Evolutionary conservation across 1,140 invertebrate genomes (phyloP).

Genomic region (Catajapyx aquilonaris): DNA sequence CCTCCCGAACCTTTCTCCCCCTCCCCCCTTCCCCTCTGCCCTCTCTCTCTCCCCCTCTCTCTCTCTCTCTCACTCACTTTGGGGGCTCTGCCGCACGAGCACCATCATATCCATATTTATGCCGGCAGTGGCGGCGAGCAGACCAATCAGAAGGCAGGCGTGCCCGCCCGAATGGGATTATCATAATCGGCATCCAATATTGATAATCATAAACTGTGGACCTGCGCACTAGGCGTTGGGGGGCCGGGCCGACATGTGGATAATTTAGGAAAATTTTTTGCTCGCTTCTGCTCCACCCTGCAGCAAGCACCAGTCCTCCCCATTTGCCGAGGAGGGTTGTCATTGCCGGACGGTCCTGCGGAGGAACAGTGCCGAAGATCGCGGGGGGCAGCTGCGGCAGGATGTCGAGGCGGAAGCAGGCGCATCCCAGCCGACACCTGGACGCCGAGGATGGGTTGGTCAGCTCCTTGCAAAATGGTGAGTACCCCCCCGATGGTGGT

Average conservation of each 20-base stretch:
- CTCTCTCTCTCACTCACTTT: neutral
- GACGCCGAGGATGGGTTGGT: slow-evolving; percentile 19
- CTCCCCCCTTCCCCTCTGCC: neutral
- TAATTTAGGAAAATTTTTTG: neutral
- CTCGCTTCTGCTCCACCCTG: too few relatives aligned
- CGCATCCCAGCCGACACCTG: slow-evolving; percentile 28
- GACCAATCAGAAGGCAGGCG: slow-evolving; percentile 3
- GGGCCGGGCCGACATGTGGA: neutral
- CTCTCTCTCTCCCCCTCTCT: neutral
- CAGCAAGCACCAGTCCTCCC: too few relatives aligned
- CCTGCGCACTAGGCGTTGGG: slow-evolving; percentile 1
- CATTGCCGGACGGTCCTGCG: too few relatives aligned
- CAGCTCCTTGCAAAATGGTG: slow-evolving; percentile 9
- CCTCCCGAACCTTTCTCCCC: neutral
- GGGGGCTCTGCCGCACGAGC: neutral
- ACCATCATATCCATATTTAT: slow-evolving; percentile 5
- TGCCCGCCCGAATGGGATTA: neutral
- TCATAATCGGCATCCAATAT: slow-evolving; percentile 5
- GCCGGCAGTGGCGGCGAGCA: slow-evolving; percentile 2
- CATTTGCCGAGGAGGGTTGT: too few relatives aligned
- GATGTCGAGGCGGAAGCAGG: slow-evolving; percentile 37
- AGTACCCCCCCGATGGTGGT: slow-evolving; percentile 8
- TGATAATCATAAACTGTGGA: slow-evolving; percentile 2
- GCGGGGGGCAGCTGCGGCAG: too few relatives aligned
- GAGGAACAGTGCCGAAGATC: too few relatives aligned